Evolutionary conservation across 2,797 vertebrate genomes (phyloP), one percentile per base, ranked within the genome.

Genomic region (Malurus splendens): DNA sequence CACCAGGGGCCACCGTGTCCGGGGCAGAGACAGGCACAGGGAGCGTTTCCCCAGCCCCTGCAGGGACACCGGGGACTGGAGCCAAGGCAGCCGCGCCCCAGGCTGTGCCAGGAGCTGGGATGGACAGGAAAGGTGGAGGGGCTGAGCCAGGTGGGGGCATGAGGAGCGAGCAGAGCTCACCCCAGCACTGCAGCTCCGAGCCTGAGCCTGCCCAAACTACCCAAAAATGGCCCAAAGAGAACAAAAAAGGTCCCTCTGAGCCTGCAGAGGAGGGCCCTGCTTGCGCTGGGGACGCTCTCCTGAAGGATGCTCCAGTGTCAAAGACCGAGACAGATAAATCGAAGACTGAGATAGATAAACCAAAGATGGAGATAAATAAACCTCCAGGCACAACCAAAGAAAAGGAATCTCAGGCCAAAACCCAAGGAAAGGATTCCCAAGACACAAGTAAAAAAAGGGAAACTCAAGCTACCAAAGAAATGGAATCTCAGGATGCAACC

Each of bases 401-500:
- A 24, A 57, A 60, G 6, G 45, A 56, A 6, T 18, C 25, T 33
- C 51, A 70, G 8, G 14, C 9, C 5, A 19, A 0, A 57, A 12
- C 2, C 5, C 32, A 56, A 66, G 42, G 7, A 1, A 60, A 47
- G 5, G 14, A 38, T 5, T 7, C 39, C n/a, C 47, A 32, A 3
- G 23, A 14, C 0, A 6, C 3, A 42, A n/a, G 2, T 0, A 32
- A 59, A 45, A 62, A 12, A 3, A 32, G 9, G 3, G 7, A 60
- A 7, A 4, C 22, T 42, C 38, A 59, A 2, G 5, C 1, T 36
- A 2, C 4, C 1, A 50, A 67, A 66, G 10, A 24, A 17, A 56
- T 55, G 7, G 60, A 32, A 18, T 12, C 6, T 18, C 60, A 62
- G 6, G 38, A 33, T 1, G 5, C 1, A 42, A 2, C 4, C 1